These are phyloP conservation scores for Alcedo quadribrachys DNA, from an alignment of 2,797 vertebrate genomes.

Conservation along the genomic window DNA sequence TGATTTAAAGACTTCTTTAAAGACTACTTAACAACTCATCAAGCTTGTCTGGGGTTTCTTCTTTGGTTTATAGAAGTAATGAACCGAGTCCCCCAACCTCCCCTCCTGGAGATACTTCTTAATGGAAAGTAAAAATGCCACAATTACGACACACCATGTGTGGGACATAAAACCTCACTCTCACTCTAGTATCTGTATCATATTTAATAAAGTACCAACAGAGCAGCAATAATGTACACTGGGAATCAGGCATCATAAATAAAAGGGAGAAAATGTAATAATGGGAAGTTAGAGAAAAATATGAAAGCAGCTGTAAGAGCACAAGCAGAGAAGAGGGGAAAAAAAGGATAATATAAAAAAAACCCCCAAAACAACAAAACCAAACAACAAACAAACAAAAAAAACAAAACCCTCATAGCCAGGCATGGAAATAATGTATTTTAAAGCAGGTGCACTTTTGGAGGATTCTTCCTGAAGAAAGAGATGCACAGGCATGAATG, in stretches of 20 bases:
- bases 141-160: conserved; percentile 76
- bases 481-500: neutral
- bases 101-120: conserved; percentile 71
- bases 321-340: neutral
- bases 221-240: conserved; percentile 68
- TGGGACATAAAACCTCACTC: conserved; percentile 71
- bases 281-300: conserved; percentile 46
- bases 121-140: conserved; percentile 77
- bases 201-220: conserved; percentile 77
- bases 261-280: conserved; percentile 67
- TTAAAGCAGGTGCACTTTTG: conserved; percentile 17
- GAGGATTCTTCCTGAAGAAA: neutral
- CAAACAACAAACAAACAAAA: no score
- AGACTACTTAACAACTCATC: conserved; percentile 71
- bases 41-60: conserved; percentile 62
- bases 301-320: conserved; percentile 47
- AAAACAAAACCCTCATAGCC: neutral
- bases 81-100: conserved; percentile 57
- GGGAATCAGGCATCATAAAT: conserved; percentile 62
- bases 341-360: no score
- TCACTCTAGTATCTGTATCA: conserved; percentile 50
- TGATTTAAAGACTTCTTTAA: conserved; percentile 70
- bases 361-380: no score
- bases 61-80: conserved; percentile 69
- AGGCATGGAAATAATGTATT: neutral